phyloP scores from a whole-genome alignment of 2,888 invertebrate genomes.

The Eledona agricola region DNA sequence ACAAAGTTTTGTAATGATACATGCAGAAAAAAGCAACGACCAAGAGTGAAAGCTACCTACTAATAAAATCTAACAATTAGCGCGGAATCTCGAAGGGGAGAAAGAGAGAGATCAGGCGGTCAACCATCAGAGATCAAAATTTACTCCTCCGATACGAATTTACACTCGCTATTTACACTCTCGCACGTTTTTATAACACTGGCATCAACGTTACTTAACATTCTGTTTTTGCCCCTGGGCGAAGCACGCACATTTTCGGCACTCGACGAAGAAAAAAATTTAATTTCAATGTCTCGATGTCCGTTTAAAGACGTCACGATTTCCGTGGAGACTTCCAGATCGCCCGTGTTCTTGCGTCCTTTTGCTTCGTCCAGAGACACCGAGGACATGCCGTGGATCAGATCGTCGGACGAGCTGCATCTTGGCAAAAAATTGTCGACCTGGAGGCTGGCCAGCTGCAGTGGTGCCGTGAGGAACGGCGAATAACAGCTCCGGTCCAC shows the following conservation, averaged over 20 bases:
- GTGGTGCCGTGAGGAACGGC: constrained; percentile 65
- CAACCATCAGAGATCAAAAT: constrained; percentile 32
- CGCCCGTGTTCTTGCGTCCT: too few species aligned
- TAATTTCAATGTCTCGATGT: constrained; percentile 80
- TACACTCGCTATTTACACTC: constrained; percentile 35
- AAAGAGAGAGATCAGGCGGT: too few species aligned
- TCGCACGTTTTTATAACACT: constrained; percentile 3
- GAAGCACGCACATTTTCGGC: constrained; percentile 35
- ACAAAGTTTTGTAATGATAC: constrained; percentile 49
- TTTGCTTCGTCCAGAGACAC: constrained; percentile 49
- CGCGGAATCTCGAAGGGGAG: too few species aligned
- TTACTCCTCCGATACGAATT: constrained; percentile 38
- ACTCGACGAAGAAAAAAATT: constrained; percentile 71
- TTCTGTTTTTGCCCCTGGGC: constrained; percentile 20
- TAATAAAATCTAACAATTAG: too few species aligned
- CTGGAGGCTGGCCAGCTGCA: too few species aligned
- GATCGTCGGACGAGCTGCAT: too few species aligned
- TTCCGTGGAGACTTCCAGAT: constrained; percentile 77
- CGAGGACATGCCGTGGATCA: constrained; percentile 49
- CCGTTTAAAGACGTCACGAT: constrained; percentile 82
- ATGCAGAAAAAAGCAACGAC: constrained; percentile 41
- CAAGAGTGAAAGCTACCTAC: constrained; percentile 41
- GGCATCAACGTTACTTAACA: too few species aligned
- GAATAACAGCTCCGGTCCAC: constrained; percentile 69
- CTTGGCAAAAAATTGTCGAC: too few species aligned